Evolutionary conservation across 2,797 vertebrate species (phyloP).

Genomic region (Fistularia tabacaria): DNA sequence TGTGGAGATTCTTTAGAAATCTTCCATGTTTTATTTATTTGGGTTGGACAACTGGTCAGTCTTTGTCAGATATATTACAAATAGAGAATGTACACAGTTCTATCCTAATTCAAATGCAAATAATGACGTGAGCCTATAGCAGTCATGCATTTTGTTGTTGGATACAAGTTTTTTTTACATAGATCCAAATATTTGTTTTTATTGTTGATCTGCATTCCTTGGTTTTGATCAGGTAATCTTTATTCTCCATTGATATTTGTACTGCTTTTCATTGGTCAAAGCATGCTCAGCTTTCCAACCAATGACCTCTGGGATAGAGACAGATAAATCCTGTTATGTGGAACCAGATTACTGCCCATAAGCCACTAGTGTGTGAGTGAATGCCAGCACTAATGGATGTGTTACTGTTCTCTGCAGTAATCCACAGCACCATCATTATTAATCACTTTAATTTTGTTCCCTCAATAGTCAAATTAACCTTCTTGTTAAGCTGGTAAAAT

Average conservation of each 20-base stretch:
- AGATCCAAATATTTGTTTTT: no score
- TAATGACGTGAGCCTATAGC: no score
- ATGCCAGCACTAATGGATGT: slow-evolving; percentile 32
- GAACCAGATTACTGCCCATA: slow-evolving; percentile 73
- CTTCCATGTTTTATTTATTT: no score
- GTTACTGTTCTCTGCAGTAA: slow-evolving; percentile 51
- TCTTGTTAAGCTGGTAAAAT: slow-evolving; percentile 17
- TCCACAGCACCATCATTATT: slow-evolving; percentile 69
- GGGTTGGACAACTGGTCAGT: no score
- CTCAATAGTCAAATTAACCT: slow-evolving; percentile 33
- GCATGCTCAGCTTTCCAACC: slow-evolving; percentile 36
- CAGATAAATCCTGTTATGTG: slow-evolving; percentile 74
- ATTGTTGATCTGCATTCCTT: no score
- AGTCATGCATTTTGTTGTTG: no score
- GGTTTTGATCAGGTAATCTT: no score
- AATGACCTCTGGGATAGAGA: slow-evolving; percentile 49
- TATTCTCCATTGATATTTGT: not conserved
- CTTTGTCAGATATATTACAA: no score
- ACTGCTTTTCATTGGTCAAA: slow-evolving; percentile 38
- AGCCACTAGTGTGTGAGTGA: slow-evolving; percentile 52
- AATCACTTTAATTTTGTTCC: slow-evolving; percentile 58
- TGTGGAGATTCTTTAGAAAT: no score
- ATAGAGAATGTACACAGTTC: no score
- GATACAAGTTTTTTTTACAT: no score
- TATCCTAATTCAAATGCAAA: no score